Conservation (phyloP, 1,140 invertebrate species). For the Drosophila leontia region DNA sequence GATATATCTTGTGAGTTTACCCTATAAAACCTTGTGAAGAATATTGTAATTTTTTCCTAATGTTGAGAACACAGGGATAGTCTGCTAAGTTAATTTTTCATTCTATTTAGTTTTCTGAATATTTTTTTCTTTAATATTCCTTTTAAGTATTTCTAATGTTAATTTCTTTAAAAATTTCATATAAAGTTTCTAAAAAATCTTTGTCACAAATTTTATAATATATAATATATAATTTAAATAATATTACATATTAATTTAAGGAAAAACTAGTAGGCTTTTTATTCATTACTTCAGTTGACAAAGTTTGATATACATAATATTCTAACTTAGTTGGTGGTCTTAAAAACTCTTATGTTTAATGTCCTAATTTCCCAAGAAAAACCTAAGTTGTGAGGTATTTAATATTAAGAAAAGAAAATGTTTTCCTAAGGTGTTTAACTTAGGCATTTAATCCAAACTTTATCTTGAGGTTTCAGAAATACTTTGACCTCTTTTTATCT, state of each 20-base stretch:
- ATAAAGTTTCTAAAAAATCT: not conserved
- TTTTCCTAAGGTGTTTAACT: too few species aligned
- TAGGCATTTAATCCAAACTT: not conserved
- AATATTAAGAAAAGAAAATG: not conserved
- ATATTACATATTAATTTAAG: not conserved
- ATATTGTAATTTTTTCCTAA: not conserved
- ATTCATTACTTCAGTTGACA: not conserved
- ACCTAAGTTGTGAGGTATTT: not conserved
- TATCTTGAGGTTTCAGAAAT: too few species aligned
- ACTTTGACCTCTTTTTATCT: not conserved
- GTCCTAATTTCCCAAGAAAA: not conserved
- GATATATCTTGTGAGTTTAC: not conserved
- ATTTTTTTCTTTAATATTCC: not conserved
- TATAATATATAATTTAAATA: not conserved
- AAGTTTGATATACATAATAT: too few species aligned
- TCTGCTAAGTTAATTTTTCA: accelerated
- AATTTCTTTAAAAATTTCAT: not conserved
- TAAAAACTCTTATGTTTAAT: not conserved
- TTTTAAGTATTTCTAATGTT: not conserved
- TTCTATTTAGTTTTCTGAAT: not conserved
- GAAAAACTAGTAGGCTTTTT: not conserved
- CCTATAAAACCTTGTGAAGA: not conserved
- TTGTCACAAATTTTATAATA: not conserved
- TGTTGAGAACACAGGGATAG: not conserved
- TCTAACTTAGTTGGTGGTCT: not conserved